Evolutionary conservation across 2,888 invertebrate species (phyloP).

Genomic region (Entomobrya proxima): DNA sequence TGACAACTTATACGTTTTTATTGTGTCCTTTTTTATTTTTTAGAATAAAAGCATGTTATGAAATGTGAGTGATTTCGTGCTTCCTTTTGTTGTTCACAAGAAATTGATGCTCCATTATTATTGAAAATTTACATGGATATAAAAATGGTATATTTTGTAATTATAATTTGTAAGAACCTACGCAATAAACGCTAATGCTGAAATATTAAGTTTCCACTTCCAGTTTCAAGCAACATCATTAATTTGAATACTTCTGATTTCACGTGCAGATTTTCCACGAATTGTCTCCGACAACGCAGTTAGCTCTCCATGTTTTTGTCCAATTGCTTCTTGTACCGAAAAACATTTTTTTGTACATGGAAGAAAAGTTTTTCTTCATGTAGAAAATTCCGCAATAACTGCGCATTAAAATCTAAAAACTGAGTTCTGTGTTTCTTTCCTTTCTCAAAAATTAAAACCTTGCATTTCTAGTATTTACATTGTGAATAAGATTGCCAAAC

Average conservation of each 20-base stretch:
- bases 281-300: too few relatives aligned
- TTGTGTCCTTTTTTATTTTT: background rate
- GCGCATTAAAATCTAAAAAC: too few relatives aligned
- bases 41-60: background rate
- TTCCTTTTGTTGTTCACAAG: background rate
- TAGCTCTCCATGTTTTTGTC: too few relatives aligned
- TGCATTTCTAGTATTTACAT: too few relatives aligned
- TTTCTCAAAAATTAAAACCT: too few relatives aligned
- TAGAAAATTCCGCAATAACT: too few relatives aligned
- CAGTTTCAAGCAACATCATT: background rate
- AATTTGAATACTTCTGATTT: background rate
- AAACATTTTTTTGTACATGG: too few relatives aligned
- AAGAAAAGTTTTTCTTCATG: too few relatives aligned
- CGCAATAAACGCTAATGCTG: background rate
- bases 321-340: too few relatives aligned
- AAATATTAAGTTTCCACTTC: background rate
- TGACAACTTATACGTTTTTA: background rate
- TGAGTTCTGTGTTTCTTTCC: background rate
- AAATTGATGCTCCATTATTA: slow-evolving; percentile 3
- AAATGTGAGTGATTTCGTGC: background rate
- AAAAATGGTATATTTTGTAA: too few relatives aligned
- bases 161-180: background rate
- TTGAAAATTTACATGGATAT: background rate
- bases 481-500: too few relatives aligned
- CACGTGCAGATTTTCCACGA: background rate